These are phyloP conservation scores for Stercorarius parasiticus DNA, from an alignment of 2,113 vertebrate species.

Conservation along the genomic window DNA sequence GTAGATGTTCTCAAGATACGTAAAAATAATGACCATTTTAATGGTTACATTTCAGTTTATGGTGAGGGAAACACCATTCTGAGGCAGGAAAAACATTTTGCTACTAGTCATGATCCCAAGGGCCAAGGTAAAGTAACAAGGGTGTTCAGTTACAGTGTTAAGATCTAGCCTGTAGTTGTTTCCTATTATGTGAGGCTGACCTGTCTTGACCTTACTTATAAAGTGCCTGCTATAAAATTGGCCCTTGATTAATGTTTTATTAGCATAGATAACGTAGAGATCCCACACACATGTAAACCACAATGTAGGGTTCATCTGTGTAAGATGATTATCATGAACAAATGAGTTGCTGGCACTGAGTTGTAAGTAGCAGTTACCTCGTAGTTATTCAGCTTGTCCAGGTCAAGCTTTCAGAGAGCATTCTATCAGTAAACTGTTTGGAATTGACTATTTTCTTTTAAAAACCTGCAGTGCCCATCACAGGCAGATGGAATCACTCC, in stretches of 20 bases:
- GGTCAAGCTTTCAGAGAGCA: constrained; percentile 15
- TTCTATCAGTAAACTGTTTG: background rate
- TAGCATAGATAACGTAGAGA: constrained; percentile 80
- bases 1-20: background rate
- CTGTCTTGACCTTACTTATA: constrained; percentile 80
- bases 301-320: constrained; percentile 63
- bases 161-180: constrained; percentile 85
- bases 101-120: constrained; percentile 79
- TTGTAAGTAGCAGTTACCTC: constrained; percentile 26
- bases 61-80: constrained; percentile 5
- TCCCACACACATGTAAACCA: constrained; percentile 73
- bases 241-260: constrained; percentile 83
- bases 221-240: constrained; percentile 76
- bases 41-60: constrained; percentile 11
- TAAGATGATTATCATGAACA: constrained; percentile 81
- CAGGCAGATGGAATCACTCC: constrained; percentile 39
- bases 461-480: background rate
- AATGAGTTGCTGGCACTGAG: constrained; percentile 75
- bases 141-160: constrained; percentile 84
- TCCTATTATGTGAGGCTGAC: constrained; percentile 87
- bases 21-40: background rate
- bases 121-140: constrained; percentile 79
- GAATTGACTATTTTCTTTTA: background rate
- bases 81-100: constrained; percentile 55
- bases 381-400: constrained; percentile 31